phyloP scores from a whole-genome alignment of 2,888 invertebrate genomes.

The Trichopria drosophilae region DNA sequence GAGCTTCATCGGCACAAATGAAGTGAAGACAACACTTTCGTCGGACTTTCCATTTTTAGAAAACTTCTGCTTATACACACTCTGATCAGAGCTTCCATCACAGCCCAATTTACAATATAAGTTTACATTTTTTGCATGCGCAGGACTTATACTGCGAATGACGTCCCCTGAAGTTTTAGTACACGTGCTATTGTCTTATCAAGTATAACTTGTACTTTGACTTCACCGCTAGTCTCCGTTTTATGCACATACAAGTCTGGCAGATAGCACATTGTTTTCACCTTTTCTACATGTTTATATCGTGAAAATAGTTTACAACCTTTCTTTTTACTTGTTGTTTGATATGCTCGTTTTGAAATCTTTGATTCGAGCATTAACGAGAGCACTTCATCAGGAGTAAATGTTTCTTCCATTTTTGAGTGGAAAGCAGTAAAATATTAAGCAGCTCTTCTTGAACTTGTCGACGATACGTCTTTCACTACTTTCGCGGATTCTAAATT shows the following conservation, averaged over 20 bases:
- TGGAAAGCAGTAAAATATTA: too few species aligned
- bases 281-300: conserved; percentile 29
- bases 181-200: conserved; percentile 35
- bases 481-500: too few species aligned
- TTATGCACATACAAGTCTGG: too few species aligned
- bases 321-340: conserved; percentile 14
- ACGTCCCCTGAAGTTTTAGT: conserved; percentile 28
- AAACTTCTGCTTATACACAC: conserved; percentile 29
- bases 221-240: conserved; percentile 33
- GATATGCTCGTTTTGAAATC: conserved; percentile 22
- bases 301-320: conserved; percentile 26
- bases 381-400: conserved; percentile 28
- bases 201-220: conserved; percentile 34
- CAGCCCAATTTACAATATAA: conserved; percentile 38
- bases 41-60: conserved; percentile 8
- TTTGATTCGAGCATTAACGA: conserved; percentile 27
- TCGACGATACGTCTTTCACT: too few species aligned
- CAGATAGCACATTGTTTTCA: conserved; percentile 37
- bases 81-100: conserved; percentile 34
- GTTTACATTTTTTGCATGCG: conserved; percentile 21
- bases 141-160: conserved; percentile 13
- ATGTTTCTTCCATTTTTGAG: too few species aligned
- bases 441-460: too few species aligned
- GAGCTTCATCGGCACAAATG: conserved; percentile 15
- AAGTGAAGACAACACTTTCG: conserved; percentile 22